Percentiles rank a stretch among this genome's conserved stretches.
Evolutionary conservation across 2,888 invertebrate genomes (phyloP).

Genomic region (Heliconius ethilla): DNA sequence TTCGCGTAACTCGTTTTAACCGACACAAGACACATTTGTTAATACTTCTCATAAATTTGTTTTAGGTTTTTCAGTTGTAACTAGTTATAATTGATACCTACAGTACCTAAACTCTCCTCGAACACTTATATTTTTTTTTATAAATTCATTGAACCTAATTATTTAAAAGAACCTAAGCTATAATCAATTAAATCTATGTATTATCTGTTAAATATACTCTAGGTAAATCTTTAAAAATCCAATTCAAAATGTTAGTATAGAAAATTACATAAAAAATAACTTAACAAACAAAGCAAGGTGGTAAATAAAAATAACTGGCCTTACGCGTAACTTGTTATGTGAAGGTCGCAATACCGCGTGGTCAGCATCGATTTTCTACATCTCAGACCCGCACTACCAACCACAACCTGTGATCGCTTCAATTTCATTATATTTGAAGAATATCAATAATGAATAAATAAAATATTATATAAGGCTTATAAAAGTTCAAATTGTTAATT

Average conservation of each 20-base stretch:
- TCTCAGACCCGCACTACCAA: constrained; percentile 28
- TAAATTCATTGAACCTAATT: too few species aligned
- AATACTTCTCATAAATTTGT: not conserved
- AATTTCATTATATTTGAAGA: not conserved
- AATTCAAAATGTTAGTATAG: not conserved
- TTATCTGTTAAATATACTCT: not conserved
- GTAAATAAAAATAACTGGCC: constrained; percentile 25
- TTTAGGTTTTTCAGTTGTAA: not conserved
- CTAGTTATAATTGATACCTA: not conserved
- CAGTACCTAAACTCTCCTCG: not conserved
- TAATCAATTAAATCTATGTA: too few species aligned
- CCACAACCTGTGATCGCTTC: not conserved
- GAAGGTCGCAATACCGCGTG: constrained; percentile 38
- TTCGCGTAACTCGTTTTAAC: constrained; percentile 23
- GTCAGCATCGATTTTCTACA: constrained; percentile 41
- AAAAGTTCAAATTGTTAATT: too few species aligned
- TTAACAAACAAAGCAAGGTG: not conserved
- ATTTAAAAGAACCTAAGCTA: too few species aligned
- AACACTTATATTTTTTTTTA: too few species aligned
- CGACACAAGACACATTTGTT: not conserved
- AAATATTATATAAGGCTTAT: not conserved
- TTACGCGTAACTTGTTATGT: constrained; percentile 36
- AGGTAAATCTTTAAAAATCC: not conserved
- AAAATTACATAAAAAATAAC: not conserved
- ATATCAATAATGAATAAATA: not conserved